Evolutionary conservation across 2,113 vertebrate genomes (phyloP).

Genomic region (Perca flavescens): DNA sequence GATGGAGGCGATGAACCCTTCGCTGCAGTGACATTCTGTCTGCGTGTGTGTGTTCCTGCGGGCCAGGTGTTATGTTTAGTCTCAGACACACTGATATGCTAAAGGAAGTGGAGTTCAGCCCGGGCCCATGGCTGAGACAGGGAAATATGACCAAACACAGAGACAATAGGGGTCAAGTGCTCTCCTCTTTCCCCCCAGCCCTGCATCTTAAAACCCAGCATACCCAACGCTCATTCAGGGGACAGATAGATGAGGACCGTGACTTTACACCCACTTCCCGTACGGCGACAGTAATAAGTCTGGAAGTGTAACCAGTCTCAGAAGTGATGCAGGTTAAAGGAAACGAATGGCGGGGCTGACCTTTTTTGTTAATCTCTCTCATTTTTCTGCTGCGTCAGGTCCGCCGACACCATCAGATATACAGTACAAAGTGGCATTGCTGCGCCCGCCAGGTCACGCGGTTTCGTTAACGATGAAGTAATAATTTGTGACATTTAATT

Average conservation of each 20-base stretch:
- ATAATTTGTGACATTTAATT: constrained; percentile 52
- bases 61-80: constrained; percentile 49
- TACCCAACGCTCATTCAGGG: constrained; percentile 35
- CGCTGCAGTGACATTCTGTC: constrained; percentile 51
- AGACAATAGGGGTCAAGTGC: constrained; percentile 69
- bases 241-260: constrained; percentile 28
- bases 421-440: neutral
- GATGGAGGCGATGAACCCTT: constrained; percentile 74
- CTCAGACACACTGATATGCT: constrained; percentile 58
- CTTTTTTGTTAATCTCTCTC: constrained; percentile 56
- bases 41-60: constrained; percentile 47
- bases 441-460: neutral
- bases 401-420: constrained; percentile 13
- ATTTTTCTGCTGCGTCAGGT: constrained; percentile 43
- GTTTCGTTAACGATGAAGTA: constrained; percentile 33
- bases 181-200: neutral
- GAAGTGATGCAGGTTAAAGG: constrained; percentile 22
- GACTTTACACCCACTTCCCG: constrained; percentile 4
- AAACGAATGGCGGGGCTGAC: constrained; percentile 47
- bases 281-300: constrained; percentile 7
- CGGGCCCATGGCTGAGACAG: constrained; percentile 4
- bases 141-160: constrained; percentile 60
- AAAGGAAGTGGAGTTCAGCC: constrained; percentile 41
- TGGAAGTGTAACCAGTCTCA: constrained; percentile 30
- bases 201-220: constrained; percentile 30